Base-by-base conservation (phyloP, 2,113 vertebrate species). In the Forbesichthys papilliferus region DNA sequence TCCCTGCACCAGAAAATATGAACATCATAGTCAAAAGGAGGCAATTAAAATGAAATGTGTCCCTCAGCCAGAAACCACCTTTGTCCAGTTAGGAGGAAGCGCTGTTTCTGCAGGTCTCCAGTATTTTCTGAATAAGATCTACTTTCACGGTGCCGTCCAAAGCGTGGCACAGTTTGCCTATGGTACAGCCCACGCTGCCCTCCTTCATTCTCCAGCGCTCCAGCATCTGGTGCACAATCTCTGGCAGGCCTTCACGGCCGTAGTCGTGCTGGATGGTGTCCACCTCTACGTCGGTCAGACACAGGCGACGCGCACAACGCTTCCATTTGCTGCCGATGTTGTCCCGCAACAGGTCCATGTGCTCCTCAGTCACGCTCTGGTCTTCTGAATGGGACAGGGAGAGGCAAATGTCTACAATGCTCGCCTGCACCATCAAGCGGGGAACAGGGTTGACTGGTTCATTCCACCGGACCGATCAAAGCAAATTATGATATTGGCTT, bases 161-260 rank as follows among this genome's bases (percentile, higher is more conserved):
- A 0, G 95, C 95, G 7, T 0, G 74, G 56, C 93, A 96, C 11
- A 98, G 91, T 77, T 94, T 96, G 11, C 95, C 95, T 42, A 98
- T 79, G 0, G 94, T 98, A 55, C 94, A 93, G 0, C 95, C 94
- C 49, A 93, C 89, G 8, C 72, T 90, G 57, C 97, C 97, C 74
- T 95, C 93, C 78, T 92, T 93, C 96, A 97, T 98, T 73, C 64
- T 87, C 98, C 98, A 99, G 49, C 82, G 91, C 9, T 91, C 92
- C 69, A 99, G 89, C 94, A 94, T 96, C 88, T 99, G 96, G 81
- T 96, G 93, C 66, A 98, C 96, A 82, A 95, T 96, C 81, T 99
- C 98, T 0, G 91, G 92, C 3, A 99, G 90, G 52, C 98, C 97
- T 5, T 98, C 94, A 0, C 94, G 92, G 61, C 86, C 89, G 8